Evolutionary conservation across 2,113 vertebrate genomes (phyloP), one percentile per base, ranked within the genome.

Genomic region (Xiphophorus hellerii): DNA sequence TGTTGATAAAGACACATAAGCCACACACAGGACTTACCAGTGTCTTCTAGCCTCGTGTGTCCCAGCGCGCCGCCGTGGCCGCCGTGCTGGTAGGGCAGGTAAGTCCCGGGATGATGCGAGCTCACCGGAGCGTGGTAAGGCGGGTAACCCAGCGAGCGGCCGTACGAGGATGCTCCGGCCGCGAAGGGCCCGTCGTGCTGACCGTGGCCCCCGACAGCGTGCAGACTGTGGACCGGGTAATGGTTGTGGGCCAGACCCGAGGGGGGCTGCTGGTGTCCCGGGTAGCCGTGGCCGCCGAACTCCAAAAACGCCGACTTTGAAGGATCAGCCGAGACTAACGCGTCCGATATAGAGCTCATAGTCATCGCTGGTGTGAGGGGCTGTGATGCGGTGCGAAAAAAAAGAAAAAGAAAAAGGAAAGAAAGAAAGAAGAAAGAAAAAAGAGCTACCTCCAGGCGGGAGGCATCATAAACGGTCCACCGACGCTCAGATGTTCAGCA

Each of bases 341-440:
- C 92, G 91, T 95, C 96, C 90, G 96, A 89, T 83, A 96, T 86
- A 64, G 96, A 95, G 91, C 95, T 96, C 97, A 97, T 96, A 83
- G 95, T 95, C 94, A 95, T 95, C 90, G 84, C 92, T 79, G 78
- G 90, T 71, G 65, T 65, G 64, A 60, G 66, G 81, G 78, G 61
- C 73, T 69, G 74, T 27, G 67, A 25, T 75, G 81, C 17, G 69
- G 35, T 7, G 77, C 70, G 69, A 66, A 73, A 33, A 17, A 28
- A 44, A 17, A 44, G 7, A 0, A 39, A 39, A 13, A 39, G 3
- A 2, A 39, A 39, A 39, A 39, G 2, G 15, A 42, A 42, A 14
- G 3, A 14, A 13, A 42, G 11, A 12, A 10, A 35, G 39, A 25
- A 5, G 54, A 6, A 33, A 14, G 5, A 13, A 42, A 13, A 42